phyloP scores from a whole-genome alignment of 2,888 invertebrate species.

The Acanthococcus lagerstroemiae region DNA sequence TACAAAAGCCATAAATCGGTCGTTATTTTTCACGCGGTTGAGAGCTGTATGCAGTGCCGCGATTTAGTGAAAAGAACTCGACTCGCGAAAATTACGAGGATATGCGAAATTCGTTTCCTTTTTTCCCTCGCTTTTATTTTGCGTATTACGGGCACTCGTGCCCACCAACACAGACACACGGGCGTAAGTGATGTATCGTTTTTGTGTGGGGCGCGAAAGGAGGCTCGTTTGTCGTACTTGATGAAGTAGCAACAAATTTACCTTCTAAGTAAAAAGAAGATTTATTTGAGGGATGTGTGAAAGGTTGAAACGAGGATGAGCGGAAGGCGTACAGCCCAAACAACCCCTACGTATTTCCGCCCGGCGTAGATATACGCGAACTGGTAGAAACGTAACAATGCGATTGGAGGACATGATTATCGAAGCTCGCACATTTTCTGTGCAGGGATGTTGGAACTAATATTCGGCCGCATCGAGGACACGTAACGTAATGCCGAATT shows the following conservation, averaged over 20 bases:
- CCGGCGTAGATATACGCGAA: too few relatives aligned
- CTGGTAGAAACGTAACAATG: slow-evolving; percentile 4
- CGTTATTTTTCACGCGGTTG: too few relatives aligned
- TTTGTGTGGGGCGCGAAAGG: neutral
- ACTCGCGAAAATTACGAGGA: too few relatives aligned
- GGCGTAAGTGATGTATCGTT: neutral
- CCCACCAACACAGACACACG: too few relatives aligned
- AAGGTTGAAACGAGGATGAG: slow-evolving; percentile 10
- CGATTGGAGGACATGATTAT: slow-evolving; percentile 20
- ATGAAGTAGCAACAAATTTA: slow-evolving; percentile 15
- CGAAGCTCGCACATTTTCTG: neutral
- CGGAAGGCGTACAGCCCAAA: neutral
- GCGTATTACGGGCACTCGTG: too few relatives aligned
- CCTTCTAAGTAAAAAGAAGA: slow-evolving; percentile 2
- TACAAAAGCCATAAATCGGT: too few relatives aligned
- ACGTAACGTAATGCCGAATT: too few relatives aligned
- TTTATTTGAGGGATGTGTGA: slow-evolving; percentile 15
- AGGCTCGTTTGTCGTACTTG: slow-evolving; percentile 5
- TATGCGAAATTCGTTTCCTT: too few relatives aligned
- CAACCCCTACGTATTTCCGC: slow-evolving; percentile 4
- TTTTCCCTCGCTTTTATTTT: too few relatives aligned
- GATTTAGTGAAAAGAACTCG: too few relatives aligned
- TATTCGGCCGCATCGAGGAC: neutral
- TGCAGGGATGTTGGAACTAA: neutral
- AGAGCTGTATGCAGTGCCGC: too few relatives aligned